Evolutionary conservation across 2,888 invertebrate genomes (phyloP), one percentile per base, ranked within the genome.

Genomic region (Callinectes sapidus): DNA sequence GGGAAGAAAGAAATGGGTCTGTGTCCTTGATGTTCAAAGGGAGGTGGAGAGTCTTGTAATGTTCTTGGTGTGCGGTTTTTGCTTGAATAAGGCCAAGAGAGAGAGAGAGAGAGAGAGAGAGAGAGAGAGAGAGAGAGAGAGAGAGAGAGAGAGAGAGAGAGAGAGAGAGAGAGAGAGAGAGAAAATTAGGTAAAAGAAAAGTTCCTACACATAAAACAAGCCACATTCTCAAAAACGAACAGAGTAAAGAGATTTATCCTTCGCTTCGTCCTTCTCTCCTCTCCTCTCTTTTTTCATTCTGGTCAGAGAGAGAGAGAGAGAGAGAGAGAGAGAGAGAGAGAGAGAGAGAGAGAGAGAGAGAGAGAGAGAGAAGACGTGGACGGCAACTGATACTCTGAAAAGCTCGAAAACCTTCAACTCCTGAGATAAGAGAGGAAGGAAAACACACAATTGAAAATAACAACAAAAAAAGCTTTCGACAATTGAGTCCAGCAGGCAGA

Each of bases 401-500:
- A 81, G 35, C 35, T 28, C 16, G 28, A 35, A 35, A 81, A 81
- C 81, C 32, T 28, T 81, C 35, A 81, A 81, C 28, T 35, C 35
- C 1, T 5, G 81, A 81, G 35, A 81, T 32, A 81, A 81, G 32
- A 81, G 23, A 81, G 35, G 35, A 81, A 35, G 13, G 81, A 35
- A 81, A 81, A 81, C 32, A 71, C 71, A 35, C 32, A 16, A 81
- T 35, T 81, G 32, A 81, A 81, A 81, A 81, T 35, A 16, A 39
- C 39, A 39, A n/a, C n/a, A 10, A 61, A 16, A 48, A 61, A 35
- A 81, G 35, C 35, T 81, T 81, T 35, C 81, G 32, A 35, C 81
- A 81, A 81, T 81, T 81, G 81, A 81, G 81, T 32, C 28, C 35
- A 16, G 81, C 81, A 81, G 35, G 81, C 81, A 81, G 81, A 35